phyloP scores from a whole-genome alignment of 2,797 vertebrate genomes.

The Coluber constrictor region DNA sequence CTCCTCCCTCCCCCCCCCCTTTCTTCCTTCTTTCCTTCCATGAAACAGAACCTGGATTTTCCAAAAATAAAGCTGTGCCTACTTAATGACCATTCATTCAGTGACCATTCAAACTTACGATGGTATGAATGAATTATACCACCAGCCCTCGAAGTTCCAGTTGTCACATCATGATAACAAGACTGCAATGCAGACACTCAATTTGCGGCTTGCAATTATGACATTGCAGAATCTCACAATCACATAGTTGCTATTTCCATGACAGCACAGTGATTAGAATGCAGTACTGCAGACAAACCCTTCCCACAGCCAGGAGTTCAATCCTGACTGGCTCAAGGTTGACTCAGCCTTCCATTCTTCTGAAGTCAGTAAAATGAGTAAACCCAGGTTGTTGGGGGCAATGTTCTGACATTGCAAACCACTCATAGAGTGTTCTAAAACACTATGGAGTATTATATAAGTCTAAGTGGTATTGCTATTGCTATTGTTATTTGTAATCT shows the following conservation, averaged over 20 bases:
- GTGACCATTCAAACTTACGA: not conserved
- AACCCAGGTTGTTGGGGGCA: not conserved
- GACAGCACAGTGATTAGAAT: not conserved
- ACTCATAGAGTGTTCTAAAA: not conserved
- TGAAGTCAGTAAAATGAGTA: not conserved
- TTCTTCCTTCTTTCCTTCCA: not conserved
- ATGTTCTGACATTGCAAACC: not conserved
- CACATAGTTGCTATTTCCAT: not conserved
- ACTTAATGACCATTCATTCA: not conserved
- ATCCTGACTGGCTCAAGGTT: too few species aligned
- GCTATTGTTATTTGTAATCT: not conserved
- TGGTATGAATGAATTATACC: not conserved
- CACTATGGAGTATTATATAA: not conserved
- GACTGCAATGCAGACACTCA: not conserved
- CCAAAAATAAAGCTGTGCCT: not conserved
- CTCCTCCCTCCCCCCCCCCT: not conserved
- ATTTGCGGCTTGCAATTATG: not conserved
- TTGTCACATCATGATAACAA: not conserved
- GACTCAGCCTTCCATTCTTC: not conserved
- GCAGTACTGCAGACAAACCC: not conserved
- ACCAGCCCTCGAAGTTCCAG: not conserved
- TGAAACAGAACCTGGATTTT: not conserved
- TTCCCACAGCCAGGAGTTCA: not conserved
- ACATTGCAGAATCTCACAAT: not conserved
- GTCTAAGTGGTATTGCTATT: not conserved